Percentiles rank a stretch among this genome's conserved stretches.
These are phyloP conservation scores for Lasius platythorax DNA, from an alignment of 2,888 invertebrate species.

Conservation along the genomic window DNA sequence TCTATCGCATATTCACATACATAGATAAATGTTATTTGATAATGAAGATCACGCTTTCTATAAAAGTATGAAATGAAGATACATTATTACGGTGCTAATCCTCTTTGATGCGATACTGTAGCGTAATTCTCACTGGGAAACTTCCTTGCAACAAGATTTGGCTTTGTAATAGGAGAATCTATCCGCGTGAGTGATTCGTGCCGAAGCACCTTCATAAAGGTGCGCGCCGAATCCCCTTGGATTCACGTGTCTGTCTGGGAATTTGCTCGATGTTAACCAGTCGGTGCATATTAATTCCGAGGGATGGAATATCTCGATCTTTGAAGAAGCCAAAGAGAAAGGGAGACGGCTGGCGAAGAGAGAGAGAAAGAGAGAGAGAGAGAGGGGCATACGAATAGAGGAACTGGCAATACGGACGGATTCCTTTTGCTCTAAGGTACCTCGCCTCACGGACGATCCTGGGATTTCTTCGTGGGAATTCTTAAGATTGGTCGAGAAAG, in stretches of 20 bases:
- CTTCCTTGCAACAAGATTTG: constrained; percentile 40
- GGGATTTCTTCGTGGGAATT: constrained; percentile 74
- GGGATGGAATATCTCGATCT: constrained; percentile 77
- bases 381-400: constrained; percentile 23
- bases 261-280: constrained; percentile 76
- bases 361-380: constrained; percentile 3
- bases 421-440: constrained; percentile 58
- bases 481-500: constrained; percentile 68
- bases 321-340: constrained; percentile 70
- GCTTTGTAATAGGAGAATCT: constrained; percentile 59
- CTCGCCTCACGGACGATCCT: constrained; percentile 58
- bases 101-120: constrained; percentile 44
- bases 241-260: constrained; percentile 76
- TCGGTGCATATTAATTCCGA: constrained; percentile 78
- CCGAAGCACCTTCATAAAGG: constrained; percentile 66
- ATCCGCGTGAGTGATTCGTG: constrained; percentile 64
- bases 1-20: background rate
- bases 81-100: constrained; percentile 17
- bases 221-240: constrained; percentile 68
- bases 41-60: background rate
- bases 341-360: constrained; percentile 28
- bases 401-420: constrained; percentile 49
- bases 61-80: constrained; percentile 31
- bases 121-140: constrained; percentile 29
- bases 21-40: background rate